Evolutionary conservation across 1,140 invertebrate genomes (phyloP), one percentile per base, ranked within the genome.

Genomic region (Matsumurasca onukii): DNA sequence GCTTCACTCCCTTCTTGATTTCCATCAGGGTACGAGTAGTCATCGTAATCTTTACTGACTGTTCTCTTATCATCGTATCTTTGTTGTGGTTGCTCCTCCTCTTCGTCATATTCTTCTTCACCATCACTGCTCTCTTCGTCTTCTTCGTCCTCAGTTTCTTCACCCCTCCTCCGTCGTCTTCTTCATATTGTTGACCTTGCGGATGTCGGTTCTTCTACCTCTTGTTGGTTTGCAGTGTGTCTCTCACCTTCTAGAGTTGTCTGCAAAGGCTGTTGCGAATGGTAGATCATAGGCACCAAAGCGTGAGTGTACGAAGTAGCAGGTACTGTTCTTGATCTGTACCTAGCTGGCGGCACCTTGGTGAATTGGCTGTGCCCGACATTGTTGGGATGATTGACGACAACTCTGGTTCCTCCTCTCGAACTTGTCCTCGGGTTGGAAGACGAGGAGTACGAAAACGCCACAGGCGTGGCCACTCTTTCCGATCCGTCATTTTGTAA

Each of bases 371-470:
- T 17, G 5, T 17, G 34, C 34, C 5, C 34, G 5, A 39, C 5
- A 39, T 9, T 9, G 34, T 39, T 39, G 5, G 34, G 34, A 5
- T 5, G 34, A 39, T 39, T 39, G 17, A 5, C 17, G 17, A 9
- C 5, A 39, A 39, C 34, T 17, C 34, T 39, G 34, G 22, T 59
- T n/a, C 55, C 30, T 2, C 55, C 55, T 12, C 30, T 24, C 13
- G 13, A 22, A n/a, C n/a, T 27, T 5, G 25, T 27, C 22, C 62
- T 39, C 13, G 62, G 62, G 12, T 65, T 20, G 3, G n/a, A 34
- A 29, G 68, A n/a, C 25, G 63, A 69, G n/a, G 70, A 64, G 51
- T 69, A 71, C 12, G 70, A 71, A 49, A 66, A 71, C 13, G 68
- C 67, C 25, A 71, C 67, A 0, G 70, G 70, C 13, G 49, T 31